These are phyloP conservation scores for Pterostichus madidus DNA, from an alignment of 2,888 invertebrate species.

Conservation along the genomic window DNA sequence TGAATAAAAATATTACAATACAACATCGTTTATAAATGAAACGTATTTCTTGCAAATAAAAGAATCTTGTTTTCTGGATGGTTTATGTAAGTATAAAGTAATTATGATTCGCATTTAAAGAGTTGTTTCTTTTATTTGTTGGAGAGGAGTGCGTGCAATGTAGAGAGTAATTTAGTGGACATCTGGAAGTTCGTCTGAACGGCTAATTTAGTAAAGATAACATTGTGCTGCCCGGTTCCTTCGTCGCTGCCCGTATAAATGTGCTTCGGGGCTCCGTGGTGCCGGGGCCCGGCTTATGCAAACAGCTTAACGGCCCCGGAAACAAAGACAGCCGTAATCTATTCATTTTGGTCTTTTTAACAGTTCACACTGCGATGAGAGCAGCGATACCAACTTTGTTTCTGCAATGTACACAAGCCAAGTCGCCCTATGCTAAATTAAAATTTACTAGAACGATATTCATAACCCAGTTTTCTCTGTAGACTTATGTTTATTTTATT, in stretches of 20 bases:
- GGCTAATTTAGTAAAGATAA: conserved; percentile 48
- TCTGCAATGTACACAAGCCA: neutral
- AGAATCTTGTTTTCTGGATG: neutral
- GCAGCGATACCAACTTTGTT: neutral
- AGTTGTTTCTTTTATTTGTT: neutral
- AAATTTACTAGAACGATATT: neutral
- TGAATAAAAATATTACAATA: too few relatives aligned
- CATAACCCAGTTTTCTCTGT: neutral
- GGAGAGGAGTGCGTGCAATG: neutral
- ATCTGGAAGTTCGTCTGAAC: conserved; percentile 37
- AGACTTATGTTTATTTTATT: neutral
- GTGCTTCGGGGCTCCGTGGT: neutral
- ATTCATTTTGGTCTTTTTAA: conserved; percentile 45
- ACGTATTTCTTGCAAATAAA: too few relatives aligned
- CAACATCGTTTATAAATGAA: too few relatives aligned
- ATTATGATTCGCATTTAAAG: neutral
- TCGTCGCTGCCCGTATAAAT: conserved; percentile 17
- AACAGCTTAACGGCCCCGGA: conserved; percentile 23
- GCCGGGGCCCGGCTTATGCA: neutral
- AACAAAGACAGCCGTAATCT: conserved; percentile 44
- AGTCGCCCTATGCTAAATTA: neutral
- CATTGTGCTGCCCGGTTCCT: neutral
- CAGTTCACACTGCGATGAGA: conserved; percentile 11
- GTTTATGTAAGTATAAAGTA: neutral
- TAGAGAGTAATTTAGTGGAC: conserved; percentile 21